Evolutionary conservation across 1,140 invertebrate genomes (phyloP).

Genomic region (Odontomachus brunneus): DNA sequence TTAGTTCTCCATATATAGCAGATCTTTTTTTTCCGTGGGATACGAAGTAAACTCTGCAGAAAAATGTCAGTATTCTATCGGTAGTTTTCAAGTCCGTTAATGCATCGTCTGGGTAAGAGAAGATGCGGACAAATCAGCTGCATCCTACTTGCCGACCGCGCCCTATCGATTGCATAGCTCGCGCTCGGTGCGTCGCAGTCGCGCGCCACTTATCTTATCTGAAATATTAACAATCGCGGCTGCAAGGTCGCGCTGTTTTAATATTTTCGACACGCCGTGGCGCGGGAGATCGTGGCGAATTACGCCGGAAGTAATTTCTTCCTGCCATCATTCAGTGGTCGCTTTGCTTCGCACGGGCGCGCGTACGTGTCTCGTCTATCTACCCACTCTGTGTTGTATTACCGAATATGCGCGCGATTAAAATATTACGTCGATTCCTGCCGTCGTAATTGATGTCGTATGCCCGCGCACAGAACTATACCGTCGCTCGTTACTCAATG

Average conservation of each 20-base stretch:
- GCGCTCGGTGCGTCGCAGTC: too few relatives aligned
- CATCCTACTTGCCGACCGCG: background rate
- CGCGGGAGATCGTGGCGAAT: slow-evolving; percentile 1
- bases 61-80: too few relatives aligned
- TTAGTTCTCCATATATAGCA: too few relatives aligned
- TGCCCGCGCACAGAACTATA: slow-evolving; percentile 39
- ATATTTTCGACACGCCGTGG: slow-evolving; percentile 25
- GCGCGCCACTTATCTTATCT: slow-evolving; percentile 10
- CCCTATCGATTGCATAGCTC: slow-evolving; percentile 7
- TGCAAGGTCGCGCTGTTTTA: background rate
- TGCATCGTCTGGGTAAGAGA: too few relatives aligned
- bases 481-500: slow-evolving; percentile 62
- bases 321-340: slow-evolving; percentile 29
- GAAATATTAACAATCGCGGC: slow-evolving; percentile 29
- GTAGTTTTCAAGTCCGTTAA: too few relatives aligned
- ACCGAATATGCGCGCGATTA: slow-evolving; percentile 46
- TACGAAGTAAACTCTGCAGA: too few relatives aligned
- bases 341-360: background rate
- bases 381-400: slow-evolving; percentile 1
- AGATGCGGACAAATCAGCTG: background rate
- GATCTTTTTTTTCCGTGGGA: too few relatives aligned
- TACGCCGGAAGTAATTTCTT: slow-evolving; percentile 19
- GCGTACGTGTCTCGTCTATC: background rate
- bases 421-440: slow-evolving; percentile 51
- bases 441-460: slow-evolving; percentile 47